A percentile compares a stretch with the other conserved stretches of the same genome.
These are phyloP conservation scores for Catharus fuscescens DNA, from an alignment of 2,113 vertebrate genomes.

Conservation along the genomic window DNA sequence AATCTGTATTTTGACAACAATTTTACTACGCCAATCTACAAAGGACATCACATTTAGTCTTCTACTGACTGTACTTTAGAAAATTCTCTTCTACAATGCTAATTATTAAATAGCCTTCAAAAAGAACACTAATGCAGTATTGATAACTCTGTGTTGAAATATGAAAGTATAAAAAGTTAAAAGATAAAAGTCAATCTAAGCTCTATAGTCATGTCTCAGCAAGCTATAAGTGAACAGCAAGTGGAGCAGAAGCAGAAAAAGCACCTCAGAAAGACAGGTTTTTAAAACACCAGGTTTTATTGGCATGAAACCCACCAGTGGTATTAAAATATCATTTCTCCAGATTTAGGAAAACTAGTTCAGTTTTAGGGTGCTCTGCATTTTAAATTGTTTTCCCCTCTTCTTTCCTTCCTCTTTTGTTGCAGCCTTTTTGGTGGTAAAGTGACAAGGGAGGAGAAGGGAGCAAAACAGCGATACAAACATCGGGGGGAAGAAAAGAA, in stretches of 20 bases:
- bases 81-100: neutral
- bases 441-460: neutral
- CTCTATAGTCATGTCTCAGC: neutral
- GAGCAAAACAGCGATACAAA: neutral
- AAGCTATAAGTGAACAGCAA: neutral
- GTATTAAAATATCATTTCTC: neutral
- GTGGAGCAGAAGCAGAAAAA: neutral
- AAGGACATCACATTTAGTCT: neutral
- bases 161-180: neutral
- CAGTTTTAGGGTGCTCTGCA: neutral
- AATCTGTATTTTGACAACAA: neutral
- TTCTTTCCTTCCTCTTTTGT: neutral
- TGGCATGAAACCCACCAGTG: neutral
- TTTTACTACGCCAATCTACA: neutral
- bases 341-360: neutral
- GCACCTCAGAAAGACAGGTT: neutral
- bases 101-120: neutral
- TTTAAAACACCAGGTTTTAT: neutral
- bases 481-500: accelerated
- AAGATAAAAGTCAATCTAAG: neutral
- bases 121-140: neutral
- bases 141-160: neutral
- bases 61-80: neutral
- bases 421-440: neutral
- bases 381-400: neutral